Percentiles rank a stretch among this genome's conserved stretches.
Evolutionary conservation across 2,113 vertebrate genomes (phyloP).

Genomic region (Peromyscus polionotus): DNA sequence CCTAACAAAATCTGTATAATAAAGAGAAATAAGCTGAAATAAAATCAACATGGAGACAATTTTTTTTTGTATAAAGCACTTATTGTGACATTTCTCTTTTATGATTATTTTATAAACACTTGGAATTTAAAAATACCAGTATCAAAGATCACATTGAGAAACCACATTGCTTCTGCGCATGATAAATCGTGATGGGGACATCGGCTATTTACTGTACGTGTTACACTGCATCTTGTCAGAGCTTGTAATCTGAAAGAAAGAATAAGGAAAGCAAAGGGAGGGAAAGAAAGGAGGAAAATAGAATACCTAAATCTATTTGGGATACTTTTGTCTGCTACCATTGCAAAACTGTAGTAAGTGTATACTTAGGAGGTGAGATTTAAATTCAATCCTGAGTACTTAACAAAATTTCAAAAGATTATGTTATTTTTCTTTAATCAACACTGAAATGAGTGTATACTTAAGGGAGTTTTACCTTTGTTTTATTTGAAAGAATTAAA

Average conservation of each 20-base stretch:
- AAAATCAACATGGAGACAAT: background rate
- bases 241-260: background rate
- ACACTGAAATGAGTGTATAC: background rate
- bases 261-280: background rate
- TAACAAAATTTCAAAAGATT: background rate
- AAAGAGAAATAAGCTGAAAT: background rate
- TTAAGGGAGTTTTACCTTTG: background rate
- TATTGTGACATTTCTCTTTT: background rate
- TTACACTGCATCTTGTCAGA: background rate
- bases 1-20: background rate
- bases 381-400: background rate
- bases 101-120: background rate
- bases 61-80: background rate
- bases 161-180: background rate
- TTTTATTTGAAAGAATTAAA: background rate
- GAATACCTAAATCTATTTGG: background rate
- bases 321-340: background rate
- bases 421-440: slow-evolving; percentile 12
- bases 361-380: background rate
- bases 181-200: background rate
- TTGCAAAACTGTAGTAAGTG: background rate
- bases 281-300: background rate
- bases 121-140: background rate
- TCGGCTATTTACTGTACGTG: background rate
- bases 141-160: background rate